Percentiles rank a stretch among this genome's conserved stretches.
Evolutionary conservation across 2,113 vertebrate species (phyloP).

Genomic region (Hiodon alosoides): DNA sequence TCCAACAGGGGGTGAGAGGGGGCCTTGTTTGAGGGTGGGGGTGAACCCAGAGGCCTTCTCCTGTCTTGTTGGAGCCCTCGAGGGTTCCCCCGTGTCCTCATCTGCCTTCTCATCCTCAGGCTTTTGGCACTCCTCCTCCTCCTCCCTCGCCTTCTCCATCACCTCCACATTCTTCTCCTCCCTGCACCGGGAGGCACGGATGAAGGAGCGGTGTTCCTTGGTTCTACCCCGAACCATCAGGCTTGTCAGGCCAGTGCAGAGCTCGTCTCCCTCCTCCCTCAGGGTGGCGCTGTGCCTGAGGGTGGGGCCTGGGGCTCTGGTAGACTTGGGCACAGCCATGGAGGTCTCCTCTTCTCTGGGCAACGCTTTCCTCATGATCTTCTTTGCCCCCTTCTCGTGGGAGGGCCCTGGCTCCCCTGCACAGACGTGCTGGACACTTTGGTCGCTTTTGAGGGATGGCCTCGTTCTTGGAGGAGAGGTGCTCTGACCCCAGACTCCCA

Average conservation of each 20-base stretch:
- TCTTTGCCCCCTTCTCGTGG: constrained; percentile 61
- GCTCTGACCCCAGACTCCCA: not conserved
- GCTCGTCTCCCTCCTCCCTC: constrained; percentile 71
- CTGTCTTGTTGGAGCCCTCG: not conserved
- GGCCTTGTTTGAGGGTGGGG: constrained; percentile 35
- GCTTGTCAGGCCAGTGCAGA: constrained; percentile 78
- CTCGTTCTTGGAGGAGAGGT: constrained; percentile 14
- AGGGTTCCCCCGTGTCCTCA: constrained; percentile 23
- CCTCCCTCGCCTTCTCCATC: constrained; percentile 2
- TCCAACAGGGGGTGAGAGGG: constrained; percentile 35
- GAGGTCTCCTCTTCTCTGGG: constrained; percentile 57
- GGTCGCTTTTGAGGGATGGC: constrained; percentile 35
- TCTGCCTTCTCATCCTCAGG: constrained; percentile 34
- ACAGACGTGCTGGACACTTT: constrained; percentile 22
- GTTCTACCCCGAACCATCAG: constrained; percentile 80
- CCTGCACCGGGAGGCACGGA: constrained; percentile 57
- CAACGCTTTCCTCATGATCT: constrained; percentile 71
- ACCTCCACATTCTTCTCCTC: constrained; percentile 42
- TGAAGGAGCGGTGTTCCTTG: constrained; percentile 75
- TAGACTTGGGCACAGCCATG: constrained; percentile 26
- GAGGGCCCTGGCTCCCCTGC: constrained; percentile 35
- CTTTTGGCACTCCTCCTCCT: constrained; percentile 34
- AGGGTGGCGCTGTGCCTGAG: constrained; percentile 30
- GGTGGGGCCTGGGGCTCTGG: constrained; percentile 11
- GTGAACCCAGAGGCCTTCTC: constrained; percentile 13